Evolutionary conservation across 2,888 invertebrate genomes (phyloP).

Genomic region (Hylaea fasciaria): DNA sequence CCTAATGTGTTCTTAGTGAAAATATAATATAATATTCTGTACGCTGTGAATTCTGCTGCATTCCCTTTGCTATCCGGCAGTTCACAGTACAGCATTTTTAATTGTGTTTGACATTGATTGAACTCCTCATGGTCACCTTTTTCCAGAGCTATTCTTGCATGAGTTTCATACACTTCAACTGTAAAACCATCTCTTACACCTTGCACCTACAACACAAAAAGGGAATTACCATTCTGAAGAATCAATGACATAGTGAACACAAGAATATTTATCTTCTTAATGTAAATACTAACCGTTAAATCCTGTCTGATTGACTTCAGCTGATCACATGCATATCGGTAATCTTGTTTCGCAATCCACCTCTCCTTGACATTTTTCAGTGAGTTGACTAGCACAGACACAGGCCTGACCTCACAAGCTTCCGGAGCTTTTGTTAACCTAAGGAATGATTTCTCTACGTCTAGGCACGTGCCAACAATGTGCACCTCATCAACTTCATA

Average conservation of each 20-base stretch:
- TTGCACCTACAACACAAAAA: slow-evolving; percentile 90
- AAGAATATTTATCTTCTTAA: no score
- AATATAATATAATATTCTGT: slow-evolving; percentile 98
- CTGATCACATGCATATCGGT: slow-evolving; percentile 99
- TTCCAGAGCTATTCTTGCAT: slow-evolving; percentile 98
- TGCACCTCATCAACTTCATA: slow-evolving; percentile 94
- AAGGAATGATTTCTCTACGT: slow-evolving; percentile 98
- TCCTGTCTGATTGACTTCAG: slow-evolving; percentile 99
- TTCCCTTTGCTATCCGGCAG: slow-evolving; percentile 88
- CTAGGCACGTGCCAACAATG: slow-evolving; percentile 96
- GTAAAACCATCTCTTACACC: slow-evolving; percentile 97
- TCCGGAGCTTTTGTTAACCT: slow-evolving; percentile 98
- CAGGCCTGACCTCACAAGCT: slow-evolving; percentile 95
- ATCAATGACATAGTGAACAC: no score
- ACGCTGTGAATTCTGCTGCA: slow-evolving; percentile 97
- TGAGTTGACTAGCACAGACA: slow-evolving; percentile 92
- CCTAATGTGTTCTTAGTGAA: slow-evolving; percentile 99
- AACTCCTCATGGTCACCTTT: slow-evolving; percentile 99
- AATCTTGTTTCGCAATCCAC: slow-evolving; percentile 96
- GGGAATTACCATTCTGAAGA: not conserved
- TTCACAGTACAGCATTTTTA: slow-evolving; percentile 96
- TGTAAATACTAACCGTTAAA: slow-evolving; percentile 90
- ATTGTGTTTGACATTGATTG: slow-evolving; percentile 99
- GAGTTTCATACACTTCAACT: slow-evolving; percentile 99
- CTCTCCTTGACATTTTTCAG: slow-evolving; percentile 95